These are phyloP conservation scores for Ondatra zibethicus DNA, from an alignment of 2,113 vertebrate genomes.

Conservation along the genomic window DNA sequence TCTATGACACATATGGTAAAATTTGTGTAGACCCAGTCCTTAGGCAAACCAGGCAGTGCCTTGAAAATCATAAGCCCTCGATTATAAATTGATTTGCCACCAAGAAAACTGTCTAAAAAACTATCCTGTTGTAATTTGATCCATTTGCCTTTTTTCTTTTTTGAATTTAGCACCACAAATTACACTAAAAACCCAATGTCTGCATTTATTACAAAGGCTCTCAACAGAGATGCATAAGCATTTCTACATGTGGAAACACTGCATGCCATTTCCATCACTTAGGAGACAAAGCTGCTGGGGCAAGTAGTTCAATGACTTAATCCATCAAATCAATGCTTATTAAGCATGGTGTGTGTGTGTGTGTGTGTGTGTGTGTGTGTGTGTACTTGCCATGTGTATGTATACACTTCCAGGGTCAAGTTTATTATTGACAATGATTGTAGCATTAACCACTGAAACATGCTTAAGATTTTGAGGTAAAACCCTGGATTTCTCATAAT, in stretches of 20 bases:
- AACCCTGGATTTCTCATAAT: constrained; percentile 33
- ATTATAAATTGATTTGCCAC: background rate
- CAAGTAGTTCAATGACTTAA: constrained; percentile 28
- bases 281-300: background rate
- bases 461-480: constrained; percentile 5
- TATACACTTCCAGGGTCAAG: background rate
- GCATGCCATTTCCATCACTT: background rate
- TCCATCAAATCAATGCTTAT: background rate
- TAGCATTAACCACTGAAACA: constrained; percentile 25
- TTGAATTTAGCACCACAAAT: constrained; percentile 6
- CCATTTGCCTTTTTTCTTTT: background rate
- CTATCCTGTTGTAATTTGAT: background rate
- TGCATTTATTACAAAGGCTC: background rate
- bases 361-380: background rate
- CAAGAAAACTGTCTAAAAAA: background rate
- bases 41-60: background rate
- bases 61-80: background rate
- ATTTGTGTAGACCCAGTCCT: background rate
- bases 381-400: background rate
- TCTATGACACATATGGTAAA: background rate
- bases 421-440: constrained; percentile 53
- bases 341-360: background rate
- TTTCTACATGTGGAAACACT: background rate
- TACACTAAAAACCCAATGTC: background rate
- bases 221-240: background rate